These are phyloP conservation scores for Pseudorhiza aurosa DNA, from an alignment of 30 jellyfish, hydroid and myxozoan genomes.

Conservation along the genomic window DNA sequence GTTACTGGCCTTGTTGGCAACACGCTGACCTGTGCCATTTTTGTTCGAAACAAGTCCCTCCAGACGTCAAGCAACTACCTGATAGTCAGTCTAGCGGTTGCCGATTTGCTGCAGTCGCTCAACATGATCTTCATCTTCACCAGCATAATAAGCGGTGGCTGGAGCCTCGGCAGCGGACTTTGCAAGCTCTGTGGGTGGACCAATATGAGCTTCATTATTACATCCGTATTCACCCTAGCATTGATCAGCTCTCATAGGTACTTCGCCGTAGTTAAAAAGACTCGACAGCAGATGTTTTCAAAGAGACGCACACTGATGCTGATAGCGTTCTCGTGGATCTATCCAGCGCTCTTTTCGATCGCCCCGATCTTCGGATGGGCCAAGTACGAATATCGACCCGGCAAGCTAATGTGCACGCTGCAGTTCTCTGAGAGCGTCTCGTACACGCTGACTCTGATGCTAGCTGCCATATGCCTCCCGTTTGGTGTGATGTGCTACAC, in stretches of 20 bases:
- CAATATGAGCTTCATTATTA: constrained; percentile 63
- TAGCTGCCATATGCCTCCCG: constrained; percentile 33
- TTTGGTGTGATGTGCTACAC: constrained; percentile 54
- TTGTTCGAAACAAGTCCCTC: constrained; percentile 38
- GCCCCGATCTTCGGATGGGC: constrained; percentile 81
- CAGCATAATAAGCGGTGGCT: constrained; percentile 33
- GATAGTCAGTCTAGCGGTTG: constrained; percentile 68
- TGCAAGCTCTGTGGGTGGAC: constrained; percentile 75
- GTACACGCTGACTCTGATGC: constrained; percentile 53
- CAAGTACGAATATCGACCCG: constrained; percentile 69
- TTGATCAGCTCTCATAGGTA: constrained; percentile 56
- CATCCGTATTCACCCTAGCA: constrained; percentile 55
- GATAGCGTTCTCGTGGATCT: constrained; percentile 52
- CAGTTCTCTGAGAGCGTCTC: constrained; percentile 59
- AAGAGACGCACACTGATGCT: constrained; percentile 30
- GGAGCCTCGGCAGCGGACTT: constrained; percentile 53
- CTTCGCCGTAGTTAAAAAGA: constrained; percentile 45
- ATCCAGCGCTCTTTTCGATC: constrained; percentile 56
- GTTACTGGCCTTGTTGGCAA: constrained; percentile 63
- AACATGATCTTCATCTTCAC: constrained; percentile 55
- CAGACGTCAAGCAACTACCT: constrained; percentile 54
- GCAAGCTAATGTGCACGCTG: constrained; percentile 75
- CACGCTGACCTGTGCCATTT: constrained; percentile 38
- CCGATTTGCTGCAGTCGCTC: constrained; percentile 64
- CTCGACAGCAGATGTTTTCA: constrained; percentile 7